Conservation (phyloP, 2,888 invertebrate genomes). For the Meghimatium bilineatum region DNA sequence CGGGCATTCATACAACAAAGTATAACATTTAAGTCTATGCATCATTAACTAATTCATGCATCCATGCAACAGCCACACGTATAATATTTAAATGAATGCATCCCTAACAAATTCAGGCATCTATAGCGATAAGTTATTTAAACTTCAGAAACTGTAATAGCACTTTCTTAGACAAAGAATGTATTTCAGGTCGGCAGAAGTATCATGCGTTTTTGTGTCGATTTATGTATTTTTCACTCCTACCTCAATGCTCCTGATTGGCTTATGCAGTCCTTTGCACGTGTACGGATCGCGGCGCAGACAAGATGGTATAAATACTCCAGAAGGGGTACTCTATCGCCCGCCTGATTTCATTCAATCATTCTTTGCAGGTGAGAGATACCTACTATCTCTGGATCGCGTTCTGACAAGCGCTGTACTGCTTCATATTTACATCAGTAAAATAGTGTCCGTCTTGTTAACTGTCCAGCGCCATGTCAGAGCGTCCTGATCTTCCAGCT, state of each 20-base stretch:
- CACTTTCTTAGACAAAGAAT: no score
- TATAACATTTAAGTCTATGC: no score
- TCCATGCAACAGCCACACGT: no score
- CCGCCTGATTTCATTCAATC: background rate
- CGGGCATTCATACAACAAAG: no score
- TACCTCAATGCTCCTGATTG: slow-evolving; percentile 9
- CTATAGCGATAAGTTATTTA: no score
- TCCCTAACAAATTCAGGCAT: no score
- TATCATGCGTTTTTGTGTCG: background rate
- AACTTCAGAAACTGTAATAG: no score
- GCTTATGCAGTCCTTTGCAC: slow-evolving; percentile 1
- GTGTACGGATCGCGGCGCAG: slow-evolving; percentile 8
- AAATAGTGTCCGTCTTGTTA: background rate
- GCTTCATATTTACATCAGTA: background rate
- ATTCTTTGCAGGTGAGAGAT: background rate
- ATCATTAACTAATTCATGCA: no score
- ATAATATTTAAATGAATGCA: no score
- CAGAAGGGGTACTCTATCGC: background rate
- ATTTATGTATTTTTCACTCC: background rate
- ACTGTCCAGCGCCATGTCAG: slow-evolving; percentile 52
- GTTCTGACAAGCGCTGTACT: background rate
- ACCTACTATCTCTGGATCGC: background rate
- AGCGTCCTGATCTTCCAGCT: slow-evolving; percentile 62
- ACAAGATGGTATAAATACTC: slow-evolving; percentile 24
- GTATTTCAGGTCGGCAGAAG: background rate